Evolutionary conservation across 2,888 invertebrate species (phyloP).

Genomic region (Orthosia incerta): DNA sequence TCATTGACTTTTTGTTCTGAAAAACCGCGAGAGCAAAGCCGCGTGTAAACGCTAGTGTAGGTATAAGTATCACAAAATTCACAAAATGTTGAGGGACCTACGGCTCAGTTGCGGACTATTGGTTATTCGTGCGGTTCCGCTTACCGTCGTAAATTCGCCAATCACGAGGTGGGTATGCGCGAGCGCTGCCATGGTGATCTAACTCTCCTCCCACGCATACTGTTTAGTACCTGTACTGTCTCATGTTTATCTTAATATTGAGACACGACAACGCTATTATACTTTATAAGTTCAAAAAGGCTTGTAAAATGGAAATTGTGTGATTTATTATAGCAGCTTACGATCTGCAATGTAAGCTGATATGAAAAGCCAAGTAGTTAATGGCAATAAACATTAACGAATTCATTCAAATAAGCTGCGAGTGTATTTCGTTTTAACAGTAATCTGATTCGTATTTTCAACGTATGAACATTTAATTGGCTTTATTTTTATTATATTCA

Average conservation of each 20-base stretch:
- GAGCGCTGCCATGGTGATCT: not conserved
- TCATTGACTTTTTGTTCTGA: too few relatives aligned
- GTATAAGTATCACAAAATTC: too few relatives aligned
- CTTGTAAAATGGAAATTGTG: not conserved
- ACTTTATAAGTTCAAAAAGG: not conserved
- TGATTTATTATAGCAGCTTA: too few relatives aligned
- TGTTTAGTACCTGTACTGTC: constrained; percentile 31
- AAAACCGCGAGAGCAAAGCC: too few relatives aligned
- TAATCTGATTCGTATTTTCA: too few relatives aligned
- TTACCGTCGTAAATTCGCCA: constrained; percentile 21
- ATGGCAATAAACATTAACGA: not conserved
- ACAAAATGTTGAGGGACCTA: not conserved
- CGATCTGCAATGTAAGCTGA: not conserved
- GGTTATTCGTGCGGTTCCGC: constrained; percentile 8
- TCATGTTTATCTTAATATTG: constrained; percentile 13
- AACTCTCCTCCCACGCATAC: constrained; percentile 33
- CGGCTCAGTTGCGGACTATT: not conserved
- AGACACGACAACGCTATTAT: not conserved
- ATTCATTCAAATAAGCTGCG: not conserved
- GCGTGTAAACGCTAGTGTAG: too few relatives aligned
- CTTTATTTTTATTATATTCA: not conserved
- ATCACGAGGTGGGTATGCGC: constrained; percentile 7
- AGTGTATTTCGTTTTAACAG: too few relatives aligned
- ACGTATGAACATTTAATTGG: too few relatives aligned
- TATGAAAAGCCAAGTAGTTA: not conserved